These are phyloP conservation scores for Brassicogethes aeneus DNA, from an alignment of 2,888 invertebrate genomes.

Conservation along the genomic window DNA sequence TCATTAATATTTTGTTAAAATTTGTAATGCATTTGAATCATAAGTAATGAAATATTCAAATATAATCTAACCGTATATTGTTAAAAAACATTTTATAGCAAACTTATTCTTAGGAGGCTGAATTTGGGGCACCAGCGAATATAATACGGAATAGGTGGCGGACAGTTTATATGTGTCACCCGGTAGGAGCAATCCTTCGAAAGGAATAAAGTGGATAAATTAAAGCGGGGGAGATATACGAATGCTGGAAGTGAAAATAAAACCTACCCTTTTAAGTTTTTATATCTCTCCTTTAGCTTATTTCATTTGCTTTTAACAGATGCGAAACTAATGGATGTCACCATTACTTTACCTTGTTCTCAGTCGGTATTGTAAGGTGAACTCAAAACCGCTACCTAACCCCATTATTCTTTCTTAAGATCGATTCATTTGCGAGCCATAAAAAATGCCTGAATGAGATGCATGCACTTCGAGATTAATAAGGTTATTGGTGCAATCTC, in stretches of 20 bases:
- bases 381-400: constrained; percentile 30
- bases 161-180: constrained; percentile 30
- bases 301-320: constrained; percentile 40
- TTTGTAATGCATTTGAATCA: too few species aligned
- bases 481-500: too few species aligned
- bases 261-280: constrained; percentile 34
- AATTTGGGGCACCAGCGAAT: too few species aligned
- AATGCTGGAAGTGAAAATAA: constrained; percentile 34
- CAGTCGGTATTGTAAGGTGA: constrained; percentile 30
- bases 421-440: constrained; percentile 27
- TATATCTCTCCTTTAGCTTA: constrained; percentile 30
- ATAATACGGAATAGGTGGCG: not conserved
- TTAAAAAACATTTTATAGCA: too few species aligned
- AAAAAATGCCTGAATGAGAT: too few species aligned
- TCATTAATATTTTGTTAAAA: too few species aligned
- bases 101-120: too few species aligned
- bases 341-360: constrained; percentile 34
- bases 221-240: constrained; percentile 29
- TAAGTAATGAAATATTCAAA: too few species aligned
- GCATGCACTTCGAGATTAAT: too few species aligned
- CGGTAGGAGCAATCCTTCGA: constrained; percentile 26
- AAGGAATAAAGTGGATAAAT: constrained; percentile 31
- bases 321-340: constrained; percentile 38
- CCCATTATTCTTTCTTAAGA: constrained; percentile 34
- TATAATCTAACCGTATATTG: too few species aligned